Evolutionary conservation across 2,113 vertebrate genomes (phyloP), one percentile per base, ranked within the genome.

Genomic region (Pelodiscus sinensis): DNA sequence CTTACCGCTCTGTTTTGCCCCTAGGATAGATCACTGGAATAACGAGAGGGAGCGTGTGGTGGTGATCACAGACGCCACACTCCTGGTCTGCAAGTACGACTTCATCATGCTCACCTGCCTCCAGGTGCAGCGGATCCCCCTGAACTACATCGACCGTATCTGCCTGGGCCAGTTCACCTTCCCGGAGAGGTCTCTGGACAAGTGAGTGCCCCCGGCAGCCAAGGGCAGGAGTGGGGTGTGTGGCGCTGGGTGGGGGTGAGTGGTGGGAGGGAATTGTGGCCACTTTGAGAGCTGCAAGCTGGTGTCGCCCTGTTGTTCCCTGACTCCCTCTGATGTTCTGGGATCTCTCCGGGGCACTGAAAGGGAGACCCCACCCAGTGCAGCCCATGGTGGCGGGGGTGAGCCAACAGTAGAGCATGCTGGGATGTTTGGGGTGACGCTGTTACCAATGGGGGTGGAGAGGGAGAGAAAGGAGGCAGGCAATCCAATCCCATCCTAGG

Each of bases 1-100:
- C 8, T 79, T 93, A 94, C 81, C 15, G 11, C 31, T 85, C 51
- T 79, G 22, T 9, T 38, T 86, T 86, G 21, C 38, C 81, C 16
- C 35, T 94, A 98, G 98, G 94, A 97, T 98, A 77, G 98, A 99
- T 94, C 98, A 98, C 90, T 99, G 98, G 99, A 99, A 99, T 97
- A 99, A 99, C 8, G 98, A 99, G 87, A 98, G 98, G 87, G 98
- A 99, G 90, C 98, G 98, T 3, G 73, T 98, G 1, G 82, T 98
- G 75, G 22, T 98, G 27, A 94, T 99, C 87, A 98, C 98, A 8
- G 96, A 98, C 11, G 97, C 93, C 79, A 97, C 92, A 8, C 97
- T 99, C 3, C 96, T 99, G 79, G 80, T 99, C 94, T 98, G 97
- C 97, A 99, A 98, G 93, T 98, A 98, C 1, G 98, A 98, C 95